Evolutionary conservation across 2,888 invertebrate species (phyloP).

Genomic region (Shargacucullia verbasci): DNA sequence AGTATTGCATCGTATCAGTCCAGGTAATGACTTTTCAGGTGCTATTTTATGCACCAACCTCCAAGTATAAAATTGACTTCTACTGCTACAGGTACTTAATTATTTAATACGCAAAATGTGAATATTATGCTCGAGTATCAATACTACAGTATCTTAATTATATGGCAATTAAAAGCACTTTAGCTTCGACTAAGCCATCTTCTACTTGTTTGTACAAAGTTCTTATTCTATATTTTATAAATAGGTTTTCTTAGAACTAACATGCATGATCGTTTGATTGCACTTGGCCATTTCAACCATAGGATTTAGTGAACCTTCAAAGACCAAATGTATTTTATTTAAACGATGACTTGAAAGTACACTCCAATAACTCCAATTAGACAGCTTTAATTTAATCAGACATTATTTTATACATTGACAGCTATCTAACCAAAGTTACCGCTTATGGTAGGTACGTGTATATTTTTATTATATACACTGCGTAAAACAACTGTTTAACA

Average conservation of each 20-base stretch:
- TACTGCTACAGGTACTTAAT: slow-evolving; percentile 35
- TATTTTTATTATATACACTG: slow-evolving; percentile 29
- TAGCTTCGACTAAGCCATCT: slow-evolving; percentile 52
- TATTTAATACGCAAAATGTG: slow-evolving; percentile 21
- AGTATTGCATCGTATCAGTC: slow-evolving; percentile 11
- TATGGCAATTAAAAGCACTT: slow-evolving; percentile 77
- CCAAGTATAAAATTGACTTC: slow-evolving; percentile 34
- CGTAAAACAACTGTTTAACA: slow-evolving; percentile 42
- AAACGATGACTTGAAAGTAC: slow-evolving; percentile 50
- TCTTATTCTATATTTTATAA: slow-evolving; percentile 70
- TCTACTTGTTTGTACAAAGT: slow-evolving; percentile 67
- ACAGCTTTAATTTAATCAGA: slow-evolving; percentile 25
- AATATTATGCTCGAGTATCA: slow-evolving; percentile 23
- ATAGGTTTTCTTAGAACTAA: slow-evolving; percentile 55
- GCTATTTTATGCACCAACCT: slow-evolving; percentile 19
- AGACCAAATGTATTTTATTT: slow-evolving; percentile 37
- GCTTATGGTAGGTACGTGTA: slow-evolving; percentile 17
- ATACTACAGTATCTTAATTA: slow-evolving; percentile 55
- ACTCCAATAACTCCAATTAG: slow-evolving; percentile 32
- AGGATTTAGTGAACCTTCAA: slow-evolving; percentile 18
- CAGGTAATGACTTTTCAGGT: slow-evolving; percentile 3
- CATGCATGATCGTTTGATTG: slow-evolving; percentile 44
- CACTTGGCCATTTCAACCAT: slow-evolving; percentile 40
- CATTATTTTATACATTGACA: slow-evolving; percentile 27
- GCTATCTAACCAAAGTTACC: slow-evolving; percentile 32